Conservation (phyloP, 2,888 invertebrate genomes). For the Epinotia ramella region DNA sequence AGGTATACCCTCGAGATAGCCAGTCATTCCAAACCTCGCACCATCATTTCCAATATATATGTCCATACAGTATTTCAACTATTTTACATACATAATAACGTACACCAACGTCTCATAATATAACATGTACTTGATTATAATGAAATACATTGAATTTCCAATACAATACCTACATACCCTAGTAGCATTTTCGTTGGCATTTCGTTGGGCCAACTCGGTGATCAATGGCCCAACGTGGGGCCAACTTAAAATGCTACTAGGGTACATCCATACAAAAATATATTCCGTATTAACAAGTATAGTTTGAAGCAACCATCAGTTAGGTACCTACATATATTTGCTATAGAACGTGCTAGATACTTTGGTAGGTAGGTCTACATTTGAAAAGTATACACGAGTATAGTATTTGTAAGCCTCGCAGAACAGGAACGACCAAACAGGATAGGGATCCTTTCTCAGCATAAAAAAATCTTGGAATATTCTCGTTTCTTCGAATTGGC, state of each 20-base stretch:
- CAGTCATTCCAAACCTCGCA: not conserved
- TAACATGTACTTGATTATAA: constrained; percentile 25
- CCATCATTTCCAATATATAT: constrained; percentile 2
- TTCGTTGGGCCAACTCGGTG: too few relatives aligned
- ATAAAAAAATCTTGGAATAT: too few relatives aligned
- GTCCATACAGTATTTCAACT: not conserved
- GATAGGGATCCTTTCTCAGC: too few relatives aligned
- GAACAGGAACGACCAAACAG: too few relatives aligned
- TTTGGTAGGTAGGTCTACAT: not conserved
- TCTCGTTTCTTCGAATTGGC: too few relatives aligned
- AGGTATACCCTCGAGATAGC: constrained; percentile 11
- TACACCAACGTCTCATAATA: not conserved
- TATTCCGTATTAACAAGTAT: constrained; percentile 21
- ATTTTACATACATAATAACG: not conserved
- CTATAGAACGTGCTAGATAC: not conserved
- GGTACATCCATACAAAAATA: constrained; percentile 45
- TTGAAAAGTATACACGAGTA: not conserved
- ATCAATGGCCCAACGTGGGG: too few relatives aligned
- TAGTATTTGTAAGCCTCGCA: not conserved
- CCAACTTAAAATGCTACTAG: too few relatives aligned
- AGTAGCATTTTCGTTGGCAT: too few relatives aligned
- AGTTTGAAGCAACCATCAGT: constrained; percentile 24
- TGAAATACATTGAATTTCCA: constrained; percentile 7
- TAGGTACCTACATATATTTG: constrained; percentile 7
- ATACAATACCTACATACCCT: constrained; percentile 26